Base-by-base conservation (phyloP, 2,888 invertebrate genomes). In the Ormia ochracea region DNA sequence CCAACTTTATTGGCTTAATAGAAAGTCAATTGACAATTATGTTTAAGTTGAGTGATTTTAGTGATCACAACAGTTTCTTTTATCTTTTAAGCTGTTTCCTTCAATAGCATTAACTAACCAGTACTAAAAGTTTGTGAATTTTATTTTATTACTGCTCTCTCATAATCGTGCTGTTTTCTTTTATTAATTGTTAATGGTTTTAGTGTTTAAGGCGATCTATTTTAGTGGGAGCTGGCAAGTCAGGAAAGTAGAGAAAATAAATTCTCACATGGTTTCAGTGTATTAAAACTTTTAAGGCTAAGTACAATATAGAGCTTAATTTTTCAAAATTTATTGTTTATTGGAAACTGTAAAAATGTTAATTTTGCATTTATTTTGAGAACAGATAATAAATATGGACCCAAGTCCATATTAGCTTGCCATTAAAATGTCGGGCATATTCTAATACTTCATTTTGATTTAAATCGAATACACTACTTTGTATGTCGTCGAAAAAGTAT, bases 1-100 rank as follows among this genome's bases (percentile, higher is more conserved):
- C 80, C 80, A 80, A 80, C 76, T 68, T 80, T 80, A 61, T 72
- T 76, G 65, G 14, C 70, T 70, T 77, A 80, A 84, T 86, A 84
- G 87, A 85, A 87, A 87, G 87, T 85, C 86, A 87, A 86, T 87
- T 86, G 87, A 86, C 87, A 87, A 87, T 87, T 85, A 85, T 86
- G 80, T 82, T 83, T 59, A 52, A 76, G 70, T 77, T 82, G 82
- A 82, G 79, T 82, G 79, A 82, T 74, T 77, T 77, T 77, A 74
- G 66, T 68, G 68, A 73, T 73, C 73, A 52, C 38, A 66, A 56
- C 3, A 28, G 68, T 56, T 50, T 70, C 38, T 26, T 14, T 31
- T 14, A 43, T 63, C 54, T 28, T 63, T 52, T 38, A 28, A 45
- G 52, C 10, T 4, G 36, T 70, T 48, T 33, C 19, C 28, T 17